Conservation (phyloP, 2,113 vertebrate species). For the Tapirus terrestris region DNA sequence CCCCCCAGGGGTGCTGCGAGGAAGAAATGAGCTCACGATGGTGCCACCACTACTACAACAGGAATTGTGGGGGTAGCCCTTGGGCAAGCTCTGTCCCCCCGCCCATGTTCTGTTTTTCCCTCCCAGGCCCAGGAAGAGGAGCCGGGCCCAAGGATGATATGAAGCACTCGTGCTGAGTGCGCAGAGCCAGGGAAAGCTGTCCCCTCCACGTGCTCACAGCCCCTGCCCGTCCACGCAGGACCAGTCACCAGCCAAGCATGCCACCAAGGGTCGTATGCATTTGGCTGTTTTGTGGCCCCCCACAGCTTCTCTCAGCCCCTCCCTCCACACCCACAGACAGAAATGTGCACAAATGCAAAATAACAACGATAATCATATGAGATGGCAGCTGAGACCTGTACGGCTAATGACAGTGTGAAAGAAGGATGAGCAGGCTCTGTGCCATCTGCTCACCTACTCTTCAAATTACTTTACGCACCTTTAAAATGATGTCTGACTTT, state of each 20-base stretch:
- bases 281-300: background rate
- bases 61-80: background rate
- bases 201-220: background rate
- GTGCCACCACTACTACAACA: background rate
- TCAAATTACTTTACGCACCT: slow-evolving; percentile 39
- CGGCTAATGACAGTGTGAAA: background rate
- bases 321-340: background rate
- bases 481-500: background rate
- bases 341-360: background rate
- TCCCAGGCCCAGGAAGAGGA: background rate
- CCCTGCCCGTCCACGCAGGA: background rate
- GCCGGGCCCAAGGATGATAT: too few relatives aligned
- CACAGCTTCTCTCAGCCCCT: background rate
- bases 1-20: background rate
- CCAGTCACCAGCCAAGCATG: background rate
- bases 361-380: background rate
- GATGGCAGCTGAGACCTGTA: background rate
- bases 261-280: accelerated
- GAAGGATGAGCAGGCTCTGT: background rate
- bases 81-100: background rate
- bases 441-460: background rate
- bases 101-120: background rate
- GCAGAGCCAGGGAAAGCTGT: background rate
- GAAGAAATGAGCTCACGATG: background rate
- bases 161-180: accelerated